Base-by-base conservation (phyloP, 2,888 invertebrate genomes). In the Tinea pellionella region DNA sequence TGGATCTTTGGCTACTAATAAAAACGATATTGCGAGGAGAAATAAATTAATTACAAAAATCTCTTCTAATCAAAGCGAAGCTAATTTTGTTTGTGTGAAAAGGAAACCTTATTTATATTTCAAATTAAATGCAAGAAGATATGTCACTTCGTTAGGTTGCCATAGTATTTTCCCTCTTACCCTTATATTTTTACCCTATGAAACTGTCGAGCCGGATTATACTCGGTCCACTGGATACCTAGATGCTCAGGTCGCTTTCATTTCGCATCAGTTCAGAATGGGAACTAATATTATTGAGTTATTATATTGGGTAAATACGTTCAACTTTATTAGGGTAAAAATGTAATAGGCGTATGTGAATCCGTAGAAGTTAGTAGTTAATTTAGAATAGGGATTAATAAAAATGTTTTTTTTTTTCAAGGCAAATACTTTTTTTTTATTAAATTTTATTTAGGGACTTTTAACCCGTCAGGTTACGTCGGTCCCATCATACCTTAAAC, bases 201-300 rank as follows among this genome's bases (percentile, higher is more conserved):
- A 47, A 13, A n/a, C 47, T 57, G 61, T 62, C 62, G 32, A 18
- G 61, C 56, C 59, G 56, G 61, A 62, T 62, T 61, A 61, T 51
- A 1, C 11, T 9, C 60, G 60, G 61, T 60, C 61, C 62, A 61
- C 51, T 62, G 59, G 18, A 37, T 62, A 8, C 41, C 47, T 47
- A 15, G 15, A 47, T 16, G 47, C 37, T 16, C 47, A 47, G 47
- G 47, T 47, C 9, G 47, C 47, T 47, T 47, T 47, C 47, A 47
- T 47, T 47, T 47, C 47, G 15, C 47, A 47, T 47, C 15, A 47
- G 15, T 15, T 47, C 47, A 47, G 16, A 12, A 37, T 37, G 13
- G 15, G 9, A 47, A 47, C 47, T 47, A 47, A 47, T 47, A 47
- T 41, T 41, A 41, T 47, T 47, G 47, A 47, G 47, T 47, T 47